Percentiles rank a stretch among this genome's conserved stretches.
These are phyloP conservation scores for Noctua pronuba DNA, from an alignment of 2,888 invertebrate genomes.

Conservation along the genomic window DNA sequence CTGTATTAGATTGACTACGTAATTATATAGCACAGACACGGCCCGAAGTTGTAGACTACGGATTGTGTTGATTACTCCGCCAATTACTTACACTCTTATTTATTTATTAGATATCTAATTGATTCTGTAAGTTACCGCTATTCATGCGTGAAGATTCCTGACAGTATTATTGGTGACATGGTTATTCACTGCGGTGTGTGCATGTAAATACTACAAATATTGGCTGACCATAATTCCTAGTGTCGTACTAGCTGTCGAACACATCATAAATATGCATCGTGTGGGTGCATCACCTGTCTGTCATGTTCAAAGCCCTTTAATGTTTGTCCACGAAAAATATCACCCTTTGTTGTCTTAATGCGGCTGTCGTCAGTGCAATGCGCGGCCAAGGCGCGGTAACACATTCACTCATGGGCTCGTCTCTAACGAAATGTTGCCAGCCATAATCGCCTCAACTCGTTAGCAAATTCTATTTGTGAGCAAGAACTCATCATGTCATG, in stretches of 20 bases:
- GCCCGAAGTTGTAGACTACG: constrained; percentile 33
- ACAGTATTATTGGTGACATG: constrained; percentile 37
- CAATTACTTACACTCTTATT: constrained; percentile 41
- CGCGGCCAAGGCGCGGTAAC: constrained; percentile 65
- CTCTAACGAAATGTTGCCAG: constrained; percentile 60
- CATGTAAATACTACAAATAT: constrained; percentile 82
- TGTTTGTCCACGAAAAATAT: constrained; percentile 88
- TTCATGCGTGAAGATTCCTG: constrained; percentile 25
- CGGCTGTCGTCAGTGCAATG: constrained; percentile 77
- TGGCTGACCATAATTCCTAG: constrained; percentile 81
- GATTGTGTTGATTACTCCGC: constrained; percentile 49
- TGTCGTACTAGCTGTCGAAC: constrained; percentile 85
- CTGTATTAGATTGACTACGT: constrained; percentile 67
- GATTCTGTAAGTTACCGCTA: constrained; percentile 17
- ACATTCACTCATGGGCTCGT: constrained; percentile 52
- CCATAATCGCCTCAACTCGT: constrained; percentile 63
- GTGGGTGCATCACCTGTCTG: constrained; percentile 82
- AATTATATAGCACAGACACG: constrained; percentile 59
- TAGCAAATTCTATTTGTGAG: constrained; percentile 66
- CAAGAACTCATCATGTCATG: constrained; percentile 53
- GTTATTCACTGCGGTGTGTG: constrained; percentile 68
- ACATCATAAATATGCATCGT: constrained; percentile 88
- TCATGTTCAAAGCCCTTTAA: constrained; percentile 83
- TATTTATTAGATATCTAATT: constrained; percentile 31
- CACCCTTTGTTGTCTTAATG: constrained; percentile 85